Evolutionary conservation across 2,797 vertebrate genomes (phyloP), one percentile per base, ranked within the genome.

Genomic region (Muraenolepis orangiensis): DNA sequence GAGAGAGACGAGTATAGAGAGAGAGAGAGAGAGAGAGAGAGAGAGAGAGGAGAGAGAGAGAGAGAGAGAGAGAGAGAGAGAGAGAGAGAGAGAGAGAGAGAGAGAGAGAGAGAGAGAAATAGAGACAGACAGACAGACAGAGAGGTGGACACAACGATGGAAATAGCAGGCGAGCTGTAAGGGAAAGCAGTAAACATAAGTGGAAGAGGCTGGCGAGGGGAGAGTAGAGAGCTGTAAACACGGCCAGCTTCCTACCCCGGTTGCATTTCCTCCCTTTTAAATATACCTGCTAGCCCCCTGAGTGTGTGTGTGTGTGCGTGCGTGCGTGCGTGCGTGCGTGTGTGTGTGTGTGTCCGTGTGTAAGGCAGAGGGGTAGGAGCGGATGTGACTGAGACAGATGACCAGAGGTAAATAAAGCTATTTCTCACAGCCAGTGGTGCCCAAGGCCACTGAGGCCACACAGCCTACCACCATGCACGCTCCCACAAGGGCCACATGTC

Each of bases 371-470:
- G 12, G 40, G 14, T 46, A 46, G 40, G 71, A 78, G 80, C 84
- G 85, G 82, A 84, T 83, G 85, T 85, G 87, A 91, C 86, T 88
- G 82, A 90, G 89, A 90, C 84, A 91, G 85, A 92, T 89, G 86
- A 83, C 81, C 80, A 86, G 74, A 82, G 76, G 85, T 88, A 90
- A 86, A 91, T 89, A 88, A 85, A 88, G 88, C 86, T 82, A 84
- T 89, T 88, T 75, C 82, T 91, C 87, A 87, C 81, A 85, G 81
- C 80, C 81, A 81, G 76, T 77, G 83, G 86, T 86, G 80, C 87
- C 81, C 78, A 87, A 87, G 86, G 84, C 85, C 85, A 89, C 80
- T 77, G n/a, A n/a, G 87, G 82, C 87, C 82, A 82, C 81, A 86
- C 84, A 87, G 74, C 70, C 72, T 78, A 75, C 75, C 40, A 70